A percentile compares a stretch with the other conserved stretches of the same genome.
Evolutionary conservation across 2,888 invertebrate species (phyloP).

Genomic region (Drosophila prostipennis): DNA sequence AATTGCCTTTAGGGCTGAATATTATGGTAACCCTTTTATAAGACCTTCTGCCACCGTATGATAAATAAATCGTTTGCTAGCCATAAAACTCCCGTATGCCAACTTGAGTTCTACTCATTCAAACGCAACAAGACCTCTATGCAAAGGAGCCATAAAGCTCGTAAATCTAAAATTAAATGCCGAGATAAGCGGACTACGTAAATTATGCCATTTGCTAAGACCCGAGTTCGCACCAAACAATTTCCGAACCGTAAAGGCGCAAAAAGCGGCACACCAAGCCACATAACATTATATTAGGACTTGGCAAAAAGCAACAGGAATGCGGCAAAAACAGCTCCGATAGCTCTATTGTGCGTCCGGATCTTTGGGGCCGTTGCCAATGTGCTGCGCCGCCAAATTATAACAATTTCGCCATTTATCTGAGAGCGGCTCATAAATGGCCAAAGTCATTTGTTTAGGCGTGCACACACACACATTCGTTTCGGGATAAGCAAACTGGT

Average conservation of each 20-base stretch:
- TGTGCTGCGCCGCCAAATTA: slow-evolving; percentile 66
- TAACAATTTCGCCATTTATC: slow-evolving; percentile 81
- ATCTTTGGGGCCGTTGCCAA: slow-evolving; percentile 22
- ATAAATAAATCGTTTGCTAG: slow-evolving; percentile 22
- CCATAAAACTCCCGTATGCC: slow-evolving; percentile 26
- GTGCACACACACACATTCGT: slow-evolving; percentile 2
- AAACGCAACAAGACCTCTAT: slow-evolving; percentile 18
- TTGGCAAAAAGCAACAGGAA: slow-evolving; percentile 41
- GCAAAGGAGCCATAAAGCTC: slow-evolving; percentile 40
- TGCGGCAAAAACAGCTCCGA: slow-evolving; percentile 40
- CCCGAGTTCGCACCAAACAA: slow-evolving; percentile 61
- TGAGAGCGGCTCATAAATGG: slow-evolving; percentile 77
- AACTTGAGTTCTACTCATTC: slow-evolving; percentile 17
- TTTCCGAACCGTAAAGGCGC: slow-evolving; percentile 44
- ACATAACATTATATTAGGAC: slow-evolving; percentile 16
- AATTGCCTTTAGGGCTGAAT: neutral
- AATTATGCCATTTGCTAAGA: slow-evolving; percentile 60
- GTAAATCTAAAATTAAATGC: slow-evolving; percentile 68
- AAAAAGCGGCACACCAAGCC: slow-evolving; percentile 41
- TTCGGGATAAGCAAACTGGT: slow-evolving; percentile 43
- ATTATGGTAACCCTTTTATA: neutral
- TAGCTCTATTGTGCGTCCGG: slow-evolving; percentile 33
- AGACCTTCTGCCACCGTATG: slow-evolving; percentile 13
- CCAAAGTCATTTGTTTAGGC: slow-evolving; percentile 59
- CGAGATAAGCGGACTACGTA: slow-evolving; percentile 60